Percentiles rank a stretch among this genome's conserved stretches.
These are phyloP conservation scores for Cotesia congregata DNA, from an alignment of 2,888 invertebrate genomes.

Conservation along the genomic window DNA sequence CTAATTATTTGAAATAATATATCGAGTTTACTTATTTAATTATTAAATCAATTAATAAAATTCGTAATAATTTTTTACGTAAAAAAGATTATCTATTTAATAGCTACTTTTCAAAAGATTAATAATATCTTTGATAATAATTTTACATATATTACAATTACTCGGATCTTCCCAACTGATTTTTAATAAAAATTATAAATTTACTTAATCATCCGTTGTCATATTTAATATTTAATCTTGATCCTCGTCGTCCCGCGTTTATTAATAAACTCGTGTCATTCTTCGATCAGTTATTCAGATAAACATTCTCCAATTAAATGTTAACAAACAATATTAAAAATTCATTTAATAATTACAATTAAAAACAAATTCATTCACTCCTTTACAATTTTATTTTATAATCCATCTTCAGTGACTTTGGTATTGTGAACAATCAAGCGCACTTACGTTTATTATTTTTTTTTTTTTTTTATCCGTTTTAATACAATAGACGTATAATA, in stretches of 20 bases:
- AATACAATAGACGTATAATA: not conserved
- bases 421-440: conserved; percentile 30
- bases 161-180: conserved; percentile 17
- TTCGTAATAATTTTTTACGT: not conserved
- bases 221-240: not conserved
- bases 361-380: conserved; percentile 18
- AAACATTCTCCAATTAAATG: conserved; percentile 9
- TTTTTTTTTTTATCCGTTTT: not conserved
- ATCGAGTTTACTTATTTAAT: not conserved
- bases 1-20: not conserved
- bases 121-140: conserved; percentile 3
- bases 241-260: conserved; percentile 23
- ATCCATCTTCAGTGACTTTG: conserved; percentile 43
- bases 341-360: not conserved
- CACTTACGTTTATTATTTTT: not conserved
- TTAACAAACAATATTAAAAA: not conserved
- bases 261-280: conserved; percentile 21
- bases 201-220: not conserved
- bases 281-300: conserved; percentile 12
- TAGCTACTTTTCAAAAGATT: conserved; percentile 2
- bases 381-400: conserved; percentile 3
- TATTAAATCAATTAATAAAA: not conserved
- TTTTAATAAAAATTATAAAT: conserved; percentile 29
- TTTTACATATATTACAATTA: conserved; percentile 33
- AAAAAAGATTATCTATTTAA: conserved; percentile 16